Percentiles rank a stretch among this genome's conserved stretches.
These are phyloP conservation scores for Netelia virgata DNA, from an alignment of 2,888 invertebrate genomes.

Conservation along the genomic window DNA sequence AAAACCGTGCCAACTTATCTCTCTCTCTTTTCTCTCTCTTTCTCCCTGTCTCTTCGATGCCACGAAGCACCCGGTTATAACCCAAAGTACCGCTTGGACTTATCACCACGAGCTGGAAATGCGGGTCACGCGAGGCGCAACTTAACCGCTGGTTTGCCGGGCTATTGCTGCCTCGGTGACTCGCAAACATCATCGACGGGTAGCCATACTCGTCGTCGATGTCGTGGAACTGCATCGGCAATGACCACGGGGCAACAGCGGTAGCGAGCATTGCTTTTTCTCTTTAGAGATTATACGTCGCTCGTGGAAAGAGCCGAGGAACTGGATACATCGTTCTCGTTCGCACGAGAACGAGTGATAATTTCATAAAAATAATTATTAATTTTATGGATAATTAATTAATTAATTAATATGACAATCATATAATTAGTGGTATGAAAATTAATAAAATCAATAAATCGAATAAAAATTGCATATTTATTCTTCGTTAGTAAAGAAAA, in stretches of 20 bases:
- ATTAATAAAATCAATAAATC: too few species aligned
- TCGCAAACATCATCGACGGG: not conserved
- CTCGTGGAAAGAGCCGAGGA: too few species aligned
- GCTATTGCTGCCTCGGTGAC: not conserved
- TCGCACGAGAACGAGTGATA: too few species aligned
- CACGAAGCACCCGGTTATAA: slow-evolving; percentile 48
- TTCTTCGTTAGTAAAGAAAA: not conserved
- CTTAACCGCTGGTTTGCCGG: slow-evolving; percentile 12
- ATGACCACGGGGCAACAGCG: not conserved
- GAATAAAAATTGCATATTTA: too few species aligned
- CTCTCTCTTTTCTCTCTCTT: slow-evolving; percentile 1
- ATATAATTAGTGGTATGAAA: too few species aligned
- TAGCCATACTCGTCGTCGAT: slow-evolving; percentile 56
- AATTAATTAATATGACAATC: too few species aligned
- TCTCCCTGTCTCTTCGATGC: slow-evolving; percentile 13
- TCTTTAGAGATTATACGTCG: too few species aligned
- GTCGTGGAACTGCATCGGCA: slow-evolving; percentile 51
- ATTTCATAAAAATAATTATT: too few species aligned
- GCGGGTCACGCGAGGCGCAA: slow-evolving; percentile 67
- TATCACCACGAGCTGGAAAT: slow-evolving; percentile 68
- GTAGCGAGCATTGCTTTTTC: too few species aligned
- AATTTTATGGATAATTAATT: too few species aligned
- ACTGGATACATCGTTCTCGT: too few species aligned
- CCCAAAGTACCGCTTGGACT: slow-evolving; percentile 70
- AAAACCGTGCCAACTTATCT: slow-evolving; percentile 49